Percentiles rank a stretch among this genome's conserved stretches.
phyloP scores from a whole-genome alignment of 2,797 vertebrate genomes.

The Sebastes hubbsi region DNA sequence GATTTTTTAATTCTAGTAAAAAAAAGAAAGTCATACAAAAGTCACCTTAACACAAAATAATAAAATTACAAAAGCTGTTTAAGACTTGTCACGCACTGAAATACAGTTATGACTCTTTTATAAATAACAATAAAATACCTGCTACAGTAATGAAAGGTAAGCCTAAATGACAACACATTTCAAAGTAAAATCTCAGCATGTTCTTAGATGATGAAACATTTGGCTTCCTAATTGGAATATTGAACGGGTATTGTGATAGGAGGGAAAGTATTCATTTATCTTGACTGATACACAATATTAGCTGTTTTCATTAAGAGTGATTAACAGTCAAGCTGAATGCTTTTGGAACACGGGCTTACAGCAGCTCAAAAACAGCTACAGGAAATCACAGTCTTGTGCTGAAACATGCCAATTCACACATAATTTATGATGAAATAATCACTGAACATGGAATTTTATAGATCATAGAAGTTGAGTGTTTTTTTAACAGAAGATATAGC shows the following conservation, averaged over 20 bases:
- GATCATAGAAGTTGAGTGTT: background rate
- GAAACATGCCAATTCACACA: slow-evolving; percentile 31
- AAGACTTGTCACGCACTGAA: slow-evolving; percentile 65
- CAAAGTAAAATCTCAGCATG: slow-evolving; percentile 35
- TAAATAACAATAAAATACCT: slow-evolving; percentile 81
- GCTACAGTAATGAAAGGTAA: slow-evolving; percentile 69
- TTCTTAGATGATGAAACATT: slow-evolving; percentile 20
- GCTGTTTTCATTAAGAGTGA: slow-evolving; percentile 7
- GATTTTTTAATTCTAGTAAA: slow-evolving; percentile 77
- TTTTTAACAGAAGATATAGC: slow-evolving; percentile 4
- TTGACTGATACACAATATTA: slow-evolving; percentile 27
- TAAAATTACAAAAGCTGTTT: slow-evolving; percentile 71
- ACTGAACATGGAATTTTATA: slow-evolving; percentile 11
- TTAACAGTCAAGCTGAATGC: slow-evolving; percentile 28
- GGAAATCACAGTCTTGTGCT: slow-evolving; percentile 57
- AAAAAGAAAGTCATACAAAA: slow-evolving; percentile 68
- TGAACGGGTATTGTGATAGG: slow-evolving; percentile 1
- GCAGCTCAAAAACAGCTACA: slow-evolving; percentile 46
- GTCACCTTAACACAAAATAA: slow-evolving; percentile 70
- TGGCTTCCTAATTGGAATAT: slow-evolving; percentile 33
- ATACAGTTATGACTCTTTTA: slow-evolving; percentile 72
- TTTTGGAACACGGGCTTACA: slow-evolving; percentile 44
- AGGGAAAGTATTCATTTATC: background rate
- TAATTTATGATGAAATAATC: background rate
- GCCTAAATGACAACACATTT: slow-evolving; percentile 33